A percentile compares a stretch with the other conserved stretches of the same genome.
phyloP scores from a whole-genome alignment of 2,113 vertebrate species.

The Chionomys nivalis region DNA sequence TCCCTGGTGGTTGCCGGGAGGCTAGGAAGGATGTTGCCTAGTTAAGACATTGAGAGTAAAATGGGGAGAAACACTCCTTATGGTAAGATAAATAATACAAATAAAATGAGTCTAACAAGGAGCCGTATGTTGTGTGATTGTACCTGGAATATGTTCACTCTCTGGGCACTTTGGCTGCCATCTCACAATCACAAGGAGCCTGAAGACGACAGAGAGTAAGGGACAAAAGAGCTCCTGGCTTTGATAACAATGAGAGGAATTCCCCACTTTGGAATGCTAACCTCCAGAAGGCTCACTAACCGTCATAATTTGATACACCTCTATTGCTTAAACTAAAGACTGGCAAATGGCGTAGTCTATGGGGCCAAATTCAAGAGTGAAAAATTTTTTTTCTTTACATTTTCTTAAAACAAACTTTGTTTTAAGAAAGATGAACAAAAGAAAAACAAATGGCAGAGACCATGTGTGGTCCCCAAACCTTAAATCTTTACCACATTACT shows the following conservation, averaged over 20 bases:
- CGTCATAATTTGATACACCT: background rate
- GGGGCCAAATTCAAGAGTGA: background rate
- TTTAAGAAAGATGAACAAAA: background rate
- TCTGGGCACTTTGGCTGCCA: background rate
- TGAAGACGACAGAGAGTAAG: background rate
- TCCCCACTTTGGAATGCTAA: background rate
- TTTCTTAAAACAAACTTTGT: background rate
- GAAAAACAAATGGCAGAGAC: background rate
- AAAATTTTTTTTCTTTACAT: background rate
- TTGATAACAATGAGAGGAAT: background rate
- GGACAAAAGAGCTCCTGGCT: background rate
- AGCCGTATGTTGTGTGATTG: background rate
- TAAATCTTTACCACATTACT: conserved; percentile 10
- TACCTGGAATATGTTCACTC: background rate
- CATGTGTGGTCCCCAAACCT: background rate
- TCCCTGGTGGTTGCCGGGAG: background rate
- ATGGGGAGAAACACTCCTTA: background rate
- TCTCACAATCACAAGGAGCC: background rate
- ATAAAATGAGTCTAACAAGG: background rate
- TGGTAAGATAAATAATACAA: background rate
- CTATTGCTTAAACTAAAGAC: background rate
- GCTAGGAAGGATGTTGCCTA: background rate
- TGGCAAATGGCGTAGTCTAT: background rate
- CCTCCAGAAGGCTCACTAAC: background rate
- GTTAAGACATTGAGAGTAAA: background rate